A percentile compares a stretch with the other conserved stretches of the same genome.
Conservation (phyloP, 2,113 vertebrate species). For the Aix galericulata region DNA sequence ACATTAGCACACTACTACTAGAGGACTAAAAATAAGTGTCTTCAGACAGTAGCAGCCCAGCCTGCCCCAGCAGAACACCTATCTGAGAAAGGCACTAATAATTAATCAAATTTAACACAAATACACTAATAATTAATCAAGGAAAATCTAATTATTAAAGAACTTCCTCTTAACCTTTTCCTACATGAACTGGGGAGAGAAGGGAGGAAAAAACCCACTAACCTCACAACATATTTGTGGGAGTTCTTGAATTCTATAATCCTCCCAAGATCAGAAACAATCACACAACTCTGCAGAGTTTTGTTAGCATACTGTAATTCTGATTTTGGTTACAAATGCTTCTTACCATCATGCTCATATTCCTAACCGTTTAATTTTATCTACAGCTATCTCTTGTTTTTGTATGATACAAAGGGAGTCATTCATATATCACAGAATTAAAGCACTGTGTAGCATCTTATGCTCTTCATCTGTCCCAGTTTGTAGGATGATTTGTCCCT, state of each 20-base stretch:
- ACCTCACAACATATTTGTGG: neutral
- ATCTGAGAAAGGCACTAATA: neutral
- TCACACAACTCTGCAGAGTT: neutral
- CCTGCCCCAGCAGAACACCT: neutral
- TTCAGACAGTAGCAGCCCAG: neutral
- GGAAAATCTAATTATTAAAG: neutral
- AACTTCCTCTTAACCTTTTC: neutral
- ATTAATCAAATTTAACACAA: neutral
- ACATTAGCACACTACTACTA: neutral
- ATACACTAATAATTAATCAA: neutral
- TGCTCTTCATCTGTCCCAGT: neutral
- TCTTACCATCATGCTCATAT: neutral
- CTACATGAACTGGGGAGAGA: neutral
- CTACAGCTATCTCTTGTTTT: neutral
- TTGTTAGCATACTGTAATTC: neutral
- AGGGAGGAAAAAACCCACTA: neutral
- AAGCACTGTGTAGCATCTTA: neutral
- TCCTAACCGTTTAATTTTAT: neutral
- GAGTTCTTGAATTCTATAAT: neutral
- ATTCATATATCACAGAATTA: neutral
- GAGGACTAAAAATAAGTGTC: neutral
- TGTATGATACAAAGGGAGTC: neutral
- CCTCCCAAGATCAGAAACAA: neutral
- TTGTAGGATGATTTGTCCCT: conserved; percentile 15
- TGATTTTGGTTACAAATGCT: neutral